phyloP scores from a whole-genome alignment of 2,113 vertebrate genomes.

The Oreocharis arfaki region DNA sequence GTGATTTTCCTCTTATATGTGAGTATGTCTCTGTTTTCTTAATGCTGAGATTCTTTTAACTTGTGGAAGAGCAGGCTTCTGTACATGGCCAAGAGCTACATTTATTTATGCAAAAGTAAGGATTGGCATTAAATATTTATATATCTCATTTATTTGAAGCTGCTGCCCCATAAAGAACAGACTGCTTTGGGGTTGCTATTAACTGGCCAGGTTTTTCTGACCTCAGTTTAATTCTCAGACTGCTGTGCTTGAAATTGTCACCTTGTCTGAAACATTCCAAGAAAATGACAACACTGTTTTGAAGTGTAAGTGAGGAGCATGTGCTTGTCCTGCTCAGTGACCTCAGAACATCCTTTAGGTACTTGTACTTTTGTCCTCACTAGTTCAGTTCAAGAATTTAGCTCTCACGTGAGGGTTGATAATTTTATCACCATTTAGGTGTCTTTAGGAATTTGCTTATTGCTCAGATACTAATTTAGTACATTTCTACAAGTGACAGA shows the following conservation, averaged over 20 bases:
- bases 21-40: not conserved
- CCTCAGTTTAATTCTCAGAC: not conserved
- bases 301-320: constrained; percentile 1
- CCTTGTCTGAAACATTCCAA: constrained; percentile 4
- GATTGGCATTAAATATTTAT: not conserved
- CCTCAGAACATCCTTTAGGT: not conserved
- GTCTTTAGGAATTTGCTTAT: not conserved
- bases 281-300: not conserved
- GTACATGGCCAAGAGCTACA: not conserved
- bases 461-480: not conserved
- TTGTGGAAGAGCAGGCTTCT: not conserved
- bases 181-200: not conserved
- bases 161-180: not conserved
- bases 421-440: not conserved
- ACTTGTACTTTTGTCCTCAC: not conserved
- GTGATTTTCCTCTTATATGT: not conserved
- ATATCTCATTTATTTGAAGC: not conserved
- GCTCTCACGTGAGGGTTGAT: not conserved
- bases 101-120: not conserved
- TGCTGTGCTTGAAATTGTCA: not conserved
- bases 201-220: constrained; percentile 12
- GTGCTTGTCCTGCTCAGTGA: not conserved
- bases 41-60: not conserved
- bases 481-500: not conserved
- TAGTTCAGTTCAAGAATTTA: not conserved